Conservation (phyloP, 2,888 invertebrate genomes). For the Ophion ellenae region DNA sequence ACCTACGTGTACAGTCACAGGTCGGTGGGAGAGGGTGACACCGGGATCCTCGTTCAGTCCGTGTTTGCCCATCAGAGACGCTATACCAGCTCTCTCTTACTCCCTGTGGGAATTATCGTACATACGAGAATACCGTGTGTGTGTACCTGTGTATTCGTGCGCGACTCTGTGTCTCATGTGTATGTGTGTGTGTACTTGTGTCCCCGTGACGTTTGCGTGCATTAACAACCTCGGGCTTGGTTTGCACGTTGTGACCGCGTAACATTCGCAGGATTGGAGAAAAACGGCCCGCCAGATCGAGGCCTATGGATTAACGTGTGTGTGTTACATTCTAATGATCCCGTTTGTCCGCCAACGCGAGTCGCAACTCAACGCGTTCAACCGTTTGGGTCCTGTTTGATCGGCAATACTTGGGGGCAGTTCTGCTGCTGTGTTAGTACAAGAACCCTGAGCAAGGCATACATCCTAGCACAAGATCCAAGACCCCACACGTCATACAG, state of each 20-base stretch:
- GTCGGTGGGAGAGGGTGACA: constrained; percentile 80
- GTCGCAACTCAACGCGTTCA: too few relatives aligned
- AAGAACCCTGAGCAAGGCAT: not conserved
- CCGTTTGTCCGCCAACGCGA: constrained; percentile 6
- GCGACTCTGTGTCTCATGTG: not conserved
- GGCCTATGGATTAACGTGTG: not conserved
- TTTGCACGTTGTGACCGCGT: constrained; percentile 3
- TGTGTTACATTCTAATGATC: not conserved
- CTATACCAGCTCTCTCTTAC: constrained; percentile 67
- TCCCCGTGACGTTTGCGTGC: constrained; percentile 31
- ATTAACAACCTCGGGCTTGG: not conserved
- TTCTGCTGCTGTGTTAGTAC: not conserved
- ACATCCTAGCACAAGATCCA: too few relatives aligned
- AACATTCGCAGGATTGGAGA: constrained; percentile 15
- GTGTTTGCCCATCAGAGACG: constrained; percentile 83
- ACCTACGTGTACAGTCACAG: constrained; percentile 71
- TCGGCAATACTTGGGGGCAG: too few relatives aligned
- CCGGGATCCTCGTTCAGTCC: constrained; percentile 81
- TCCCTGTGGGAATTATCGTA: constrained; percentile 45
- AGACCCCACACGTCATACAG: not conserved
- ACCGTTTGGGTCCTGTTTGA: too few relatives aligned
- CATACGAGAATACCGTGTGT: constrained; percentile 41
- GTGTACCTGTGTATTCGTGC: constrained; percentile 25
- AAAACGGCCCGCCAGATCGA: constrained; percentile 28
- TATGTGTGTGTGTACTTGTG: constrained; percentile 13